phyloP scores from a whole-genome alignment of 92 coral and sea anemone genomes.

The Muricea muricata region DNA sequence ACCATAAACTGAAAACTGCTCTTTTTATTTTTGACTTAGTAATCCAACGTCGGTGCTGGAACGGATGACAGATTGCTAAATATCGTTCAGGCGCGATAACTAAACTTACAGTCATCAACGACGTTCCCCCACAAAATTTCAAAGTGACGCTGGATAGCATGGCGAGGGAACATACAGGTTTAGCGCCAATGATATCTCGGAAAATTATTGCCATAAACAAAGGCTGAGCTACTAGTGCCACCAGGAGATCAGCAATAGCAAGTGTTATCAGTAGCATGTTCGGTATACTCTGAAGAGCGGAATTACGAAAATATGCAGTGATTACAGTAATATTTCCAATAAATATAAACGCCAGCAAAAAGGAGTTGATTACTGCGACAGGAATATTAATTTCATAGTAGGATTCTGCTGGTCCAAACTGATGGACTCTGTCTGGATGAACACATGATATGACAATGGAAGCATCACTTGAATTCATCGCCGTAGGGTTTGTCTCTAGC shows the following conservation, averaged over 20 bases:
- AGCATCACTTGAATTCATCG: neutral
- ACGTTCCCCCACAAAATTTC: neutral
- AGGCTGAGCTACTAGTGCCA: conserved; percentile 7
- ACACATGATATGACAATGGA: conserved; percentile 3
- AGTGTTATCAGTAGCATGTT: conserved; percentile 27
- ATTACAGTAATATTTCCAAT: neutral
- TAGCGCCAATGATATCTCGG: neutral
- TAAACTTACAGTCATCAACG: conserved; percentile 27
- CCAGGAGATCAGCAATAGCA: neutral
- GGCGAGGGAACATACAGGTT: conserved; percentile 15
- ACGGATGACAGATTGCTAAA: conserved; percentile 10
- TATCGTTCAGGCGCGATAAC: conserved; percentile 13
- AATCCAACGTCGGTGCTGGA: conserved; percentile 18
- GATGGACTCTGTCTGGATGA: neutral
- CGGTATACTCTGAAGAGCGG: conserved; percentile 22
- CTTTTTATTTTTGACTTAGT: neutral
- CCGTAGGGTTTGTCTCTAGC: neutral
- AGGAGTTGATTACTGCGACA: neutral
- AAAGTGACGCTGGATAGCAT: neutral
- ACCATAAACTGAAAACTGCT: neutral
- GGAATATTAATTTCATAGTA: neutral
- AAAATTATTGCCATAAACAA: conserved; percentile 12
- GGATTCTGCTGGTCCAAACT: neutral
- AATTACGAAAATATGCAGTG: neutral
- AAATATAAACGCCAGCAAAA: conserved; percentile 1